Conservation (phyloP, 2,113 vertebrate genomes). For the Rynchops niger region DNA sequence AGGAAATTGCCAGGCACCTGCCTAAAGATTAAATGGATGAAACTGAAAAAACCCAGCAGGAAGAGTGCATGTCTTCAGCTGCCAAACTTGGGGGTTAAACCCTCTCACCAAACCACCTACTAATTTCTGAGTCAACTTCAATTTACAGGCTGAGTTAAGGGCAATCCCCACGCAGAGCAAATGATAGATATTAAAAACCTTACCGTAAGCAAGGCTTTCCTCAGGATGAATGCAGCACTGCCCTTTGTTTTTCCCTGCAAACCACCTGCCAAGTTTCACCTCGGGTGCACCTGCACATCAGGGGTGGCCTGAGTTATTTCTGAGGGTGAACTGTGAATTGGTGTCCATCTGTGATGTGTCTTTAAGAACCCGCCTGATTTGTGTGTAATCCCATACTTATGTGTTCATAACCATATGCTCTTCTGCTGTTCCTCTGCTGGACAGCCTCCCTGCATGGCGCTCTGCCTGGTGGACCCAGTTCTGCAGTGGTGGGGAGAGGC, state of each 20-base stretch:
- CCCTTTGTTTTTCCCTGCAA: background rate
- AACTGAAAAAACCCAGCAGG: background rate
- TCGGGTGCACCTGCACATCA: background rate
- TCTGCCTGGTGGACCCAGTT: background rate
- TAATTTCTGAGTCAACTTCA: background rate
- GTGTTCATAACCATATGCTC: background rate
- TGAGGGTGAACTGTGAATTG: background rate
- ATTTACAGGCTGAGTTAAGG: background rate
- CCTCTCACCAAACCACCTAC: background rate
- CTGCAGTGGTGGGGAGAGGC: background rate
- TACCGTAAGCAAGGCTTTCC: background rate
- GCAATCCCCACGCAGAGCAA: background rate
- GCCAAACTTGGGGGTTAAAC: background rate
- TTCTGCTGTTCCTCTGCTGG: background rate
- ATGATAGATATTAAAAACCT: background rate
- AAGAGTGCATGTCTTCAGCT: background rate
- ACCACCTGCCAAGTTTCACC: background rate
- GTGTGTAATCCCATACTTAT: background rate
- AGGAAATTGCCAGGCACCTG: background rate
- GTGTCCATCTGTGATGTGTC: background rate
- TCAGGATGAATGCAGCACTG: background rate
- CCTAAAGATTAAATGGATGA: background rate
- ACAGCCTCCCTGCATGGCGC: fast-evolving
- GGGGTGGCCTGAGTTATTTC: background rate
- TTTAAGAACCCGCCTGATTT: background rate